A percentile compares a stretch with the other conserved stretches of the same genome.
These are phyloP conservation scores for Pristionchus arcanus DNA, from an alignment of 2,888 invertebrate species.

Conservation along the genomic window DNA sequence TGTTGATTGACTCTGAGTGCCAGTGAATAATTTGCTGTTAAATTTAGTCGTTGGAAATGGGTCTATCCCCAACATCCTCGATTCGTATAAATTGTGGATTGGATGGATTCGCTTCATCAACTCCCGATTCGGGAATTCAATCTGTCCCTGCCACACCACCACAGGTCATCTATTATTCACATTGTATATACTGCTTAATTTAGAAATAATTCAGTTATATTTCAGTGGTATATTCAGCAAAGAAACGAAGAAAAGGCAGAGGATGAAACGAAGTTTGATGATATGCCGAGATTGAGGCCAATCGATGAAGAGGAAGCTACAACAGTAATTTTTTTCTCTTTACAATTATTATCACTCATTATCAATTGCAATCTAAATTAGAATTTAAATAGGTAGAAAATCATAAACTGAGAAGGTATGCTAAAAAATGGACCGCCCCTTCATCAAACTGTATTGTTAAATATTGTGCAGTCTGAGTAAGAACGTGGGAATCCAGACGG, in stretches of 20 bases:
- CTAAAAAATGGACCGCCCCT: too few species aligned
- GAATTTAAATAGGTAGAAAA: too few species aligned
- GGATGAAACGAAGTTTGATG: slow-evolving; percentile 11
- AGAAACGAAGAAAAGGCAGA: background rate
- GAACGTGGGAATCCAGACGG: too few species aligned
- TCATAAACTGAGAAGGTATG: too few species aligned
- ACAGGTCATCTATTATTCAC: background rate
- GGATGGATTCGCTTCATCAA: background rate
- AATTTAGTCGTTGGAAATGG: background rate
- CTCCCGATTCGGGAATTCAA: slow-evolving; percentile 36
- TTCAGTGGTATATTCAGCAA: background rate
- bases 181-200: background rate
- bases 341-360: too few species aligned
- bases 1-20: background rate
- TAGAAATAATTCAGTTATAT: background rate
- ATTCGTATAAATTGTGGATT: background rate
- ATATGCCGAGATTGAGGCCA: slow-evolving; percentile 40
- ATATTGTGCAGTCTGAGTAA: too few species aligned
- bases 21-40: background rate
- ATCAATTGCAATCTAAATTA: too few species aligned
- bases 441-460: too few species aligned
- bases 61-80: background rate
- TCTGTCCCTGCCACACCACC: slow-evolving; percentile 38
- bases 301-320: background rate
- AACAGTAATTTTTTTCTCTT: too few species aligned